A percentile compares a stretch with the other conserved stretches of the same genome.
phyloP scores from a whole-genome alignment of 2,113 vertebrate species.

The Gnathonemus longibarbis region DNA sequence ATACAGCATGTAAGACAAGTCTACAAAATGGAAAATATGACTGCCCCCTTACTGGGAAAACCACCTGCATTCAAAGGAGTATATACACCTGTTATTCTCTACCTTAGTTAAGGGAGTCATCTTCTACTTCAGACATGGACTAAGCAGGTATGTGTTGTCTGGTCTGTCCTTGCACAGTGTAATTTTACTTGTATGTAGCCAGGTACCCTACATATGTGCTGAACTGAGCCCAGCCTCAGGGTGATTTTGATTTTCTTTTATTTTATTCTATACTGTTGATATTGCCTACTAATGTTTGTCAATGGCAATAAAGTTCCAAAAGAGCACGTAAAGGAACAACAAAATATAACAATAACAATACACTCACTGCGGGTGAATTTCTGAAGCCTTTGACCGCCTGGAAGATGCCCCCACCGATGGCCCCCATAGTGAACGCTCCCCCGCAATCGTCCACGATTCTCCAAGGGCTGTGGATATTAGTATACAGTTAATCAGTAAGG shows the following conservation, averaged over 20 bases:
- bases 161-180: neutral
- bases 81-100: neutral
- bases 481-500: neutral
- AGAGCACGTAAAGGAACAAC: neutral
- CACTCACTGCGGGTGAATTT: conserved; percentile 85
- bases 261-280: neutral
- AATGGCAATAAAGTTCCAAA: neutral
- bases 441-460: conserved; percentile 96
- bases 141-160: neutral
- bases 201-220: neutral
- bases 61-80: neutral
- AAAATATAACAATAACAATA: neutral
- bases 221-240: neutral
- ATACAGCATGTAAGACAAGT: neutral
- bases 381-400: conserved; percentile 93
- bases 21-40: neutral
- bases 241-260: neutral
- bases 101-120: too few species aligned
- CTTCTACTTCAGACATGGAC: neutral
- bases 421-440: conserved; percentile 94
- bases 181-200: neutral
- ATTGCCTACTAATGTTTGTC: neutral
- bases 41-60: neutral
- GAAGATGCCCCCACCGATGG: conserved; percentile 91
- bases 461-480: conserved; percentile 73